These are phyloP conservation scores for Mercenaria mercenaria DNA, from an alignment of 1,140 invertebrate species.

Conservation along the genomic window DNA sequence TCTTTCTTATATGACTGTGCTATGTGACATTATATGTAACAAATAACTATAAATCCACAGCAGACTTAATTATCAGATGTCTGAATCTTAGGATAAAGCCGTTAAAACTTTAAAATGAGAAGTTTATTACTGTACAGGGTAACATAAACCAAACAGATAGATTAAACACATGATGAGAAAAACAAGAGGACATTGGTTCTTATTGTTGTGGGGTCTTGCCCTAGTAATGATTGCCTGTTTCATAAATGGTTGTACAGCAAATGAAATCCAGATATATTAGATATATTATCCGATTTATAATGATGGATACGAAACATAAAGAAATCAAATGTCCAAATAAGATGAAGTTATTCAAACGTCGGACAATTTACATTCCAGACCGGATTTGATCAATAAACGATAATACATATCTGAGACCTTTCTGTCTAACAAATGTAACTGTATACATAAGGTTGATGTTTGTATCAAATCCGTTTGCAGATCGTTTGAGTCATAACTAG, in stretches of 20 bases:
- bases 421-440: too few relatives aligned
- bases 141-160: neutral
- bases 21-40: neutral
- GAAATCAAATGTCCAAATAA: neutral
- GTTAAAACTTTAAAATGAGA: neutral
- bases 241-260: neutral
- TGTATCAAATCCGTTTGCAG: too few relatives aligned
- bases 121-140: neutral
- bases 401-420: too few relatives aligned
- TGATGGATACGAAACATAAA: neutral
- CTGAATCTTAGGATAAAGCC: neutral
- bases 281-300: neutral
- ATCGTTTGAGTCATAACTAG: too few relatives aligned
- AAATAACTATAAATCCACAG: neutral
- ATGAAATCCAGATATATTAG: neutral
- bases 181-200: too few relatives aligned
- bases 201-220: too few relatives aligned
- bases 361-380: neutral
- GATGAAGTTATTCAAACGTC: neutral
- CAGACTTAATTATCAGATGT: neutral
- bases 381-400: too few relatives aligned
- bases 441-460: too few relatives aligned
- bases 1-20: neutral
- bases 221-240: neutral
- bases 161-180: neutral